A percentile compares a stretch with the other conserved stretches of the same genome.
These are phyloP conservation scores for Pedetes capensis DNA, from an alignment of 2,113 vertebrate genomes.

Conservation along the genomic window DNA sequence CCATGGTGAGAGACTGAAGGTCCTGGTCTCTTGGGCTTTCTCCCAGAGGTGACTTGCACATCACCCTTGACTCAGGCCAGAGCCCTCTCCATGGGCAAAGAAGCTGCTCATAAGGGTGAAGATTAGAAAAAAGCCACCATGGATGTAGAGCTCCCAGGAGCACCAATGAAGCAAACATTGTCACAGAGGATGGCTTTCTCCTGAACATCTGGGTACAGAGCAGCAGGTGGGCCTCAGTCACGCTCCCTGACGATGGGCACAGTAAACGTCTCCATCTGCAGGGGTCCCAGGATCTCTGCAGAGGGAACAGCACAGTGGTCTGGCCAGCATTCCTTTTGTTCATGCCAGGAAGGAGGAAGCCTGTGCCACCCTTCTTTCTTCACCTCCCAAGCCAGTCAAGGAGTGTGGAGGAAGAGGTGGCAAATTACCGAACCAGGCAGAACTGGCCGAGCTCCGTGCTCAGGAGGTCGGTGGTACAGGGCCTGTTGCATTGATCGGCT, in stretches of 20 bases:
- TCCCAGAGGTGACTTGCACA: neutral
- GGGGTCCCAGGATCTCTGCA: rapidly evolving
- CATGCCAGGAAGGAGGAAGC: neutral
- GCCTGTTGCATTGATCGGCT: neutral
- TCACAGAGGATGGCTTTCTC: neutral
- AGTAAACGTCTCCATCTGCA: neutral
- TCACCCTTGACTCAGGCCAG: neutral
- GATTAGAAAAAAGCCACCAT: neutral
- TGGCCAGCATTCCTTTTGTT: neutral
- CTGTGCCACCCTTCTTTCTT: neutral
- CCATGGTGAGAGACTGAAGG: neutral
- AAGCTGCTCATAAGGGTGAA: neutral
- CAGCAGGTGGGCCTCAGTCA: constrained; percentile 21
- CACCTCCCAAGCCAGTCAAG: neutral
- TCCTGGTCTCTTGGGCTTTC: neutral
- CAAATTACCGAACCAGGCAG: neutral
- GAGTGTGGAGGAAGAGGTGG: neutral
- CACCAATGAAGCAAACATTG: neutral
- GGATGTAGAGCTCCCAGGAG: neutral
- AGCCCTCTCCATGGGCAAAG: neutral
- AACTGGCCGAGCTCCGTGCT: neutral
- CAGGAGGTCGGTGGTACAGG: neutral
- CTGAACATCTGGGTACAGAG: neutral
- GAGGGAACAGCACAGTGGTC: neutral
- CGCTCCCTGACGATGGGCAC: neutral